These are phyloP conservation scores for Ceratitis capitata DNA, from an alignment of 1,140 invertebrate genomes.

Conservation along the genomic window DNA sequence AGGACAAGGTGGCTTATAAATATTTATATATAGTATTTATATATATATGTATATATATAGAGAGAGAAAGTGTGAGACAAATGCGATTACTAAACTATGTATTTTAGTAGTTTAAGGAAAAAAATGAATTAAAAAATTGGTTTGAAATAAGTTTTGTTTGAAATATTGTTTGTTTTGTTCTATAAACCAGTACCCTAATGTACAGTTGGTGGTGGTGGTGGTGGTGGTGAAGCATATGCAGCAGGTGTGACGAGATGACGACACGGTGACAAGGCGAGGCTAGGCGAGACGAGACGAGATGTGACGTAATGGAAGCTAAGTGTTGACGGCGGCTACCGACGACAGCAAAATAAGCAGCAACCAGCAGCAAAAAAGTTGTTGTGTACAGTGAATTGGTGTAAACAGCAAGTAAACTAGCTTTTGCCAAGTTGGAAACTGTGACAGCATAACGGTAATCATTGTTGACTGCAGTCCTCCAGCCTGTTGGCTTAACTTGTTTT, in stretches of 20 bases:
- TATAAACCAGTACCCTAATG: conserved; percentile 60
- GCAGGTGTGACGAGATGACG: conserved; percentile 40
- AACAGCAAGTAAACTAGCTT: neutral
- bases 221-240: conserved; percentile 44
- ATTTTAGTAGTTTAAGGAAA: conserved; percentile 31
- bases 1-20: conserved; percentile 27
- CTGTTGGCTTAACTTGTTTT: neutral
- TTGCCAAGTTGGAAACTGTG: no score
- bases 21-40: no score
- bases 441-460: no score
- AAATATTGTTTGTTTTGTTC: conserved; percentile 50
- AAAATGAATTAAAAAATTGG: conserved; percentile 43
- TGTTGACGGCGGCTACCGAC: neutral
- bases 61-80: conserved; percentile 30
- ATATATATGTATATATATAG: no score
- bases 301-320: neutral
- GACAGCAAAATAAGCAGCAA: neutral
- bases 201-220: no score
- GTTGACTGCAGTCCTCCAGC: no score
- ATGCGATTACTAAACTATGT: conserved; percentile 37
- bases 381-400: neutral
- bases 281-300: conserved; percentile 8
- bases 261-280: no score
- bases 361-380: neutral
- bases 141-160: conserved; percentile 46